A percentile compares a stretch with the other conserved stretches of the same genome.
Evolutionary conservation across 2,113 vertebrate genomes (phyloP).

Genomic region (Psilopogon haemacephalus): DNA sequence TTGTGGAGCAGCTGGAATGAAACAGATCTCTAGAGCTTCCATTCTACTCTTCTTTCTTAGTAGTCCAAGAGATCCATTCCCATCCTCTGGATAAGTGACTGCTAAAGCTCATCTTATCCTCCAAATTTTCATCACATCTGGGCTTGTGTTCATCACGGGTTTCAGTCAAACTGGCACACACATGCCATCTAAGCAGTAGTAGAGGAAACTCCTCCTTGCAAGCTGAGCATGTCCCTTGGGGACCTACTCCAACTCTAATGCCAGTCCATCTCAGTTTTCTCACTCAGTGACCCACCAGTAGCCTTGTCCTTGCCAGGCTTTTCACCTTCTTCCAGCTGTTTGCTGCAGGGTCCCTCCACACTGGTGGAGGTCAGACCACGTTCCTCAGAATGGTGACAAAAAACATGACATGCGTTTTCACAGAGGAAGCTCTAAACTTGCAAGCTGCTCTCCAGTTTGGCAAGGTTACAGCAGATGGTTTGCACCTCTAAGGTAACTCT

Average conservation of each 20-base stretch:
- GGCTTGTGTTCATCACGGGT: not conserved
- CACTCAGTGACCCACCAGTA: not conserved
- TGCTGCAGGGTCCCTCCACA: fast-evolving
- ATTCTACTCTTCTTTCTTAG: not conserved
- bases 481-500: not conserved
- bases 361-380: not conserved
- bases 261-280: not conserved
- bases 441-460: not conserved
- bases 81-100: not conserved
- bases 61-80: not conserved
- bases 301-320: not conserved
- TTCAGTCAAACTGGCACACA: not conserved
- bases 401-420: not conserved
- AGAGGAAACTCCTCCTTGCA: not conserved
- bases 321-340: not conserved
- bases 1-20: not conserved
- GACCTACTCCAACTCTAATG: not conserved
- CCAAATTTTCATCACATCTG: not conserved
- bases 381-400: not conserved
- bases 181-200: fast-evolving
- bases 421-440: not conserved
- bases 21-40: not conserved
- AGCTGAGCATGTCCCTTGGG: not conserved
- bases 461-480: not conserved
- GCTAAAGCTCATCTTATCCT: not conserved